phyloP scores from a whole-genome alignment of 2,113 vertebrate species.

The Sturnus vulgaris region DNA sequence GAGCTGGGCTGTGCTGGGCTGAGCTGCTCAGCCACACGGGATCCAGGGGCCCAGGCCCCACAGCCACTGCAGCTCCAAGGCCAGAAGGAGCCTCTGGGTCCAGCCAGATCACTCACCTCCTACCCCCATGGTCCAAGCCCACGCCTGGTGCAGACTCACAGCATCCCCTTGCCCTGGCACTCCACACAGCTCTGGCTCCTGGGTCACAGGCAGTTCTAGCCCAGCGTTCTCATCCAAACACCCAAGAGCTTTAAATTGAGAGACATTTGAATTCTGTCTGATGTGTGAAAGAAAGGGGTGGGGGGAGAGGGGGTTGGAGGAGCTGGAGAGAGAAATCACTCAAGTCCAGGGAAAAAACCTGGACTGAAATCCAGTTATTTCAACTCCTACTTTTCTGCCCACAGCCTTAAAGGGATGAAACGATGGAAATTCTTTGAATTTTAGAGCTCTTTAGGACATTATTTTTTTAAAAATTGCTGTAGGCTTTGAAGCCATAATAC shows the following conservation, averaged over 20 bases:
- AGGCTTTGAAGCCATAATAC: background rate
- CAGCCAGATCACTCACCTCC: background rate
- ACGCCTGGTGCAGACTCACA: accelerated
- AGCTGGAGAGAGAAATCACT: background rate
- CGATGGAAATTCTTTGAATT: background rate
- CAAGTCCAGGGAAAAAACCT: background rate
- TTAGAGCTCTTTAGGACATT: background rate
- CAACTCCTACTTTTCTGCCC: slow-evolving; percentile 27
- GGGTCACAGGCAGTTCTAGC: background rate
- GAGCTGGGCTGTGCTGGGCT: background rate
- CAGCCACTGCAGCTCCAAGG: background rate
- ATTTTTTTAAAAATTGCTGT: background rate
- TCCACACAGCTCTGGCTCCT: background rate
- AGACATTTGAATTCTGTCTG: background rate
- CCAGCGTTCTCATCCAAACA: background rate
- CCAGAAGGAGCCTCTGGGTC: background rate
- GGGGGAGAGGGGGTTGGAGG: background rate
- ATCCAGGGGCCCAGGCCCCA: background rate
- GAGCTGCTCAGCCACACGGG: accelerated
- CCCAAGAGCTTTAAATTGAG: background rate
- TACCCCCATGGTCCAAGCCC: accelerated
- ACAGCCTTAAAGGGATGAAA: background rate
- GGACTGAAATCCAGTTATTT: slow-evolving; percentile 1
- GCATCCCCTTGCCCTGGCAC: accelerated
- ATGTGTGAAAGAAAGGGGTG: background rate